Conservation (phyloP, 2,888 invertebrate species). For the Halictus ligatus region DNA sequence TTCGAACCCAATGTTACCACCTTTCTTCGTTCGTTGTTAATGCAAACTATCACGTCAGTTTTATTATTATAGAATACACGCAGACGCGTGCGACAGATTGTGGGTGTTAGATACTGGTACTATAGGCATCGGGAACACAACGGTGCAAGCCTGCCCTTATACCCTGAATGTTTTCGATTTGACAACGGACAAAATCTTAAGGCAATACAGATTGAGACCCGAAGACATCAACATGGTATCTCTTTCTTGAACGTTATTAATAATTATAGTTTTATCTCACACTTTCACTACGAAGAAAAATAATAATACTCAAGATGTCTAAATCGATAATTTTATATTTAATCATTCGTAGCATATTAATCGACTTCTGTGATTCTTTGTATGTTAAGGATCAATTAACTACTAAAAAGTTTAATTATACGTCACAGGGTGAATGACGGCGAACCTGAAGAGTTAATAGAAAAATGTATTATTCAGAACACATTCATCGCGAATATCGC, state of each 20-base stretch:
- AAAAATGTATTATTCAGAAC: conserved; percentile 79
- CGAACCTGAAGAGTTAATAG: neutral
- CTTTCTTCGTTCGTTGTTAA: neutral
- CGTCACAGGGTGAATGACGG: too few relatives aligned
- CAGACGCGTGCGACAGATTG: conserved; percentile 91
- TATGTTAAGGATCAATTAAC: neutral
- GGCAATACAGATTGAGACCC: conserved; percentile 88
- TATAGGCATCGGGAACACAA: conserved; percentile 91
- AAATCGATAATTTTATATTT: too few relatives aligned
- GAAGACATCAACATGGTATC: conserved; percentile 89
- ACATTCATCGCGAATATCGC: conserved; percentile 95
- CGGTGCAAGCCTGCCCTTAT: conserved; percentile 92
- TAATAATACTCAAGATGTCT: too few relatives aligned
- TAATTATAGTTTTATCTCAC: neutral
- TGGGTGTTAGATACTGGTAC: conserved; percentile 95
- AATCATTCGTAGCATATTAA: neutral
- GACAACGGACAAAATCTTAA: conserved; percentile 89
- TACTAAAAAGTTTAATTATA: too few relatives aligned
- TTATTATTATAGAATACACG: conserved; percentile 87
- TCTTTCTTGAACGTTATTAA: neutral
- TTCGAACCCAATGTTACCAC: neutral
- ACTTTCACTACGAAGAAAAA: neutral
- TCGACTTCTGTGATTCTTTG: neutral
- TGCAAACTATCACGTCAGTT: neutral
- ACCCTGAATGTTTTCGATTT: conserved; percentile 92